Evolutionary conservation across 2,113 vertebrate species (phyloP).

Genomic region (Cebidichthys violaceus): DNA sequence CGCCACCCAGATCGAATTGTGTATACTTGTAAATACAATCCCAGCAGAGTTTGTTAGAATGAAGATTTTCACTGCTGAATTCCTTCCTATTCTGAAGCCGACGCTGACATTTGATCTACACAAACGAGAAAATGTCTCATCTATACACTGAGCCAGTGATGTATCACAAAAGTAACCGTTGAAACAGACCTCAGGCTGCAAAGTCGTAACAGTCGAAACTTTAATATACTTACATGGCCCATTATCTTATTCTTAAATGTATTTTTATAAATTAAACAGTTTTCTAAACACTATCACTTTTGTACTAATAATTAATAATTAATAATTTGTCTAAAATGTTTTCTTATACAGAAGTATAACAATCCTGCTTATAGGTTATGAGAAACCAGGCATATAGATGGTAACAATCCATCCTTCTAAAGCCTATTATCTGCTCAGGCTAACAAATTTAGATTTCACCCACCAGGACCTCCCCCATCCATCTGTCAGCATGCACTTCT

Average conservation of each 20-base stretch:
- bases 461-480: conserved; percentile 77
- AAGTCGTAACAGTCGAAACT: neutral
- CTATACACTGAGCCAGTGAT: neutral
- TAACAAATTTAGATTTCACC: conserved; percentile 78
- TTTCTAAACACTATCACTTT: neutral
- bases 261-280: neutral
- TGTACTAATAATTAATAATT: no score
- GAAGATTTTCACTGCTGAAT: neutral
- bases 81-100: neutral
- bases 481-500: conserved; percentile 75
- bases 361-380: neutral
- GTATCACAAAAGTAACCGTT: neutral
- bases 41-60: neutral
- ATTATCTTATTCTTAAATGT: neutral
- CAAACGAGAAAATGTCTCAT: neutral
- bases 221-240: neutral
- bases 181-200: neutral
- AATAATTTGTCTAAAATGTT: neutral
- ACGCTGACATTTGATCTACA: neutral
- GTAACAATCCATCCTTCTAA: conserved; percentile 53
- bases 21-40: neutral
- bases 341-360: neutral
- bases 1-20: conserved; percentile 5
- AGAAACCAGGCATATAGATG: conserved; percentile 31
- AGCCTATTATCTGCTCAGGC: conserved; percentile 65